These are phyloP conservation scores for Drepana arcuata DNA, from an alignment of 1,140 invertebrate genomes.

Conservation along the genomic window DNA sequence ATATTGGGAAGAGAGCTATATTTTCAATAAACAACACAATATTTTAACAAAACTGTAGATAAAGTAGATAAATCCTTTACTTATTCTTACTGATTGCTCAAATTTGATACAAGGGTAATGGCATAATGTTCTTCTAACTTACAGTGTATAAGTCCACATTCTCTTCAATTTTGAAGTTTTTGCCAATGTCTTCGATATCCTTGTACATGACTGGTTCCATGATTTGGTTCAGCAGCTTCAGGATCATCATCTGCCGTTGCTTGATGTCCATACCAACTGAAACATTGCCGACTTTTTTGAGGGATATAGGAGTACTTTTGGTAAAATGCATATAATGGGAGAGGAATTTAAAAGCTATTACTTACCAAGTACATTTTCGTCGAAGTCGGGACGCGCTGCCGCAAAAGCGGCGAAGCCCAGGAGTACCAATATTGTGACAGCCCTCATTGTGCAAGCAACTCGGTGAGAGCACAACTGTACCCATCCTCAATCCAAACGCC, in stretches of 20 bases:
- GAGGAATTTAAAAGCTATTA: slow-evolving; percentile 2
- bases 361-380: slow-evolving; percentile 29
- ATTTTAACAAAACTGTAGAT: no score
- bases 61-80: no score
- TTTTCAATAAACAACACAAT: no score
- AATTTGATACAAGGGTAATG: no score
- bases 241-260: slow-evolving; percentile 72
- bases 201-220: slow-evolving; percentile 69
- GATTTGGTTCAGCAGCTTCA: slow-evolving; percentile 76
- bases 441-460: slow-evolving; percentile 38
- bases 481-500: not conserved
- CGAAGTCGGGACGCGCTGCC: slow-evolving; percentile 27
- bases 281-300: slow-evolving; percentile 11
- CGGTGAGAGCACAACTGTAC: slow-evolving; percentile 32
- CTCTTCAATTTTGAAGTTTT: slow-evolving; percentile 71
- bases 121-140: no score
- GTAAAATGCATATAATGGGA: slow-evolving; percentile 46
- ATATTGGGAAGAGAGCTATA: no score
- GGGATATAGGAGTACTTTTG: no score
- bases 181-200: slow-evolving; percentile 65
- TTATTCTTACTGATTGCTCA: no score
- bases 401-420: slow-evolving; percentile 37
- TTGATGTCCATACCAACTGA: slow-evolving; percentile 58
- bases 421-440: slow-evolving; percentile 26
- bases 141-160: slow-evolving; percentile 60